phyloP scores from a whole-genome alignment of 2,888 invertebrate genomes.

The Dendrolimus pini region DNA sequence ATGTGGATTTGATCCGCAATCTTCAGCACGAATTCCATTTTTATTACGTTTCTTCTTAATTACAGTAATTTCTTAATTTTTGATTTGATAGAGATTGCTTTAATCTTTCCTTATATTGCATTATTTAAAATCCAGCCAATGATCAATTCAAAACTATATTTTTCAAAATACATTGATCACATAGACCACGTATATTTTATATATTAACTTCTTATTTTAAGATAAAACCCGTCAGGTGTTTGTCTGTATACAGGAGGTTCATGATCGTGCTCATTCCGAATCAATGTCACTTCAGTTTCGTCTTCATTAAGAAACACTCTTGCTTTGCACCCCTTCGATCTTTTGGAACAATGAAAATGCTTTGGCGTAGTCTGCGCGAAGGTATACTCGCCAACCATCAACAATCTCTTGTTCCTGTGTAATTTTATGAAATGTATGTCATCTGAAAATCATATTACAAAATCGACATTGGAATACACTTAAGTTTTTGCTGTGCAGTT shows the following conservation, averaged over 20 bases:
- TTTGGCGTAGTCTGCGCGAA: slow-evolving; percentile 30
- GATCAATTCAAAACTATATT: no score
- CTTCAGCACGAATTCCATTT: slow-evolving; percentile 50
- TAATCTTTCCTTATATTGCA: slow-evolving; percentile 77
- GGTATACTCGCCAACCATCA: slow-evolving; percentile 41
- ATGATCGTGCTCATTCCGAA: slow-evolving; percentile 30
- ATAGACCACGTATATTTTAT: no score
- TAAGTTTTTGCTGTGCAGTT: no score
- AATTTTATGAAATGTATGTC: slow-evolving; percentile 31
- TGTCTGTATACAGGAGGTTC: slow-evolving; percentile 28
- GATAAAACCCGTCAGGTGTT: slow-evolving; percentile 20
- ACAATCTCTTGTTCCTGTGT: slow-evolving; percentile 24
- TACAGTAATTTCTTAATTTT: slow-evolving; percentile 84
- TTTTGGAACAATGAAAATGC: slow-evolving; percentile 48
- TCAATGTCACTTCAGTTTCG: slow-evolving; percentile 20
- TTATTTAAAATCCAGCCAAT: slow-evolving; percentile 27
- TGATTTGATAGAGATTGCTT: slow-evolving; percentile 82
- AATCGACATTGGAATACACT: no score
- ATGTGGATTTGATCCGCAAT: slow-evolving; percentile 60
- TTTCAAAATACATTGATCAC: no score
- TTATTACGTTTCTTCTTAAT: slow-evolving; percentile 79
- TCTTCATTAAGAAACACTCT: slow-evolving; percentile 27
- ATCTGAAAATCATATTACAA: slow-evolving; percentile 16
- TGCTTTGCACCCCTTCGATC: slow-evolving; percentile 40
- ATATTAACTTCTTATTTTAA: slow-evolving; percentile 18